Evolutionary conservation across 2,888 invertebrate species (phyloP).

Genomic region (Prosapia bicincta): DNA sequence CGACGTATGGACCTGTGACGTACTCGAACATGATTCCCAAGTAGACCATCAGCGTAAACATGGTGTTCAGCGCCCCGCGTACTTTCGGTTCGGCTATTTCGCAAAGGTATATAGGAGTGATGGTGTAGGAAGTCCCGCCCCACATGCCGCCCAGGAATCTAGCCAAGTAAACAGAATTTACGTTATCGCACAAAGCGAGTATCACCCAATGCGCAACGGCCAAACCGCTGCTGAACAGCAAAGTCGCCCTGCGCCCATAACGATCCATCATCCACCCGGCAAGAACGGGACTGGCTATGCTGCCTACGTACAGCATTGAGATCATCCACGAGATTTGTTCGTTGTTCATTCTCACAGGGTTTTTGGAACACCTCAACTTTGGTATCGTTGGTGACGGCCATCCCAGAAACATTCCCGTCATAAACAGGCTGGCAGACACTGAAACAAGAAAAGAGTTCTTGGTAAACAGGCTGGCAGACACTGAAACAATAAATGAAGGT

Average conservation of each 20-base stretch:
- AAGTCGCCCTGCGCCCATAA: slow-evolving; percentile 31
- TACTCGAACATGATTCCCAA: slow-evolving; percentile 46
- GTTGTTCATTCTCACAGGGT: slow-evolving; percentile 6
- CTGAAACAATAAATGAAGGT: too few relatives aligned
- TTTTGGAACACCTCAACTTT: slow-evolving; percentile 26
- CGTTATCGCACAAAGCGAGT: slow-evolving; percentile 6
- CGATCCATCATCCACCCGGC: slow-evolving; percentile 32
- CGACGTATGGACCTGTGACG: slow-evolving; percentile 46
- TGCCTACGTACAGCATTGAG: slow-evolving; percentile 31
- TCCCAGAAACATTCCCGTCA: slow-evolving; percentile 31
- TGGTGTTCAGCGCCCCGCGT: slow-evolving; percentile 26
- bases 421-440: slow-evolving; percentile 20
- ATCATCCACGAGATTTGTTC: slow-evolving; percentile 29
- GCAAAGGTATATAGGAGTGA: slow-evolving; percentile 38
- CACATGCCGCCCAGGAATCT: slow-evolving; percentile 34
- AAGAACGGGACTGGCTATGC: slow-evolving; percentile 27
- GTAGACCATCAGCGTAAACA: slow-evolving; percentile 45
- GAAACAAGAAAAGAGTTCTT: not conserved
- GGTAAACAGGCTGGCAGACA: too few relatives aligned
- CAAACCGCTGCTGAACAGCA: slow-evolving; percentile 8
- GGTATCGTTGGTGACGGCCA: slow-evolving; percentile 34
- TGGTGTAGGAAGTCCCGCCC: slow-evolving; percentile 38
- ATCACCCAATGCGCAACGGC: slow-evolving; percentile 30
- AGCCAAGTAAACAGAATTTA: slow-evolving; percentile 1
- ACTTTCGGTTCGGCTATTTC: slow-evolving; percentile 34